phyloP scores from a whole-genome alignment of 2,797 vertebrate genomes.

The Pempheris klunzingeri region DNA sequence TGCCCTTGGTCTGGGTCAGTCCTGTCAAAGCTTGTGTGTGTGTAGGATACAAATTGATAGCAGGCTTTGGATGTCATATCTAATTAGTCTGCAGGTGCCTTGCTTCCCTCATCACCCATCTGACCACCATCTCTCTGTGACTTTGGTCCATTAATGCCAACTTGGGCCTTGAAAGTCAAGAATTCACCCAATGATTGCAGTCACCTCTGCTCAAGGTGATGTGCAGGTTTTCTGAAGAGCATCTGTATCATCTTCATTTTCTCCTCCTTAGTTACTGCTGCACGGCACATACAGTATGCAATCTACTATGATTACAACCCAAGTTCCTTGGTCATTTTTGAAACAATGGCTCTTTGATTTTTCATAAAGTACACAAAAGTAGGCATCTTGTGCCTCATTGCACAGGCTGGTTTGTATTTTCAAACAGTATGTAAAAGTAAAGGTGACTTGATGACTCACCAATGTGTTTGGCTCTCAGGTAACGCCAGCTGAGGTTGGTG shows the following conservation, averaged over 20 bases:
- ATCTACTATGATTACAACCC: not conserved
- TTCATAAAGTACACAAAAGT: no score
- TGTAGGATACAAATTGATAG: slow-evolving; percentile 68
- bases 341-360: no score
- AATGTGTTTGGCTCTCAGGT: no score
- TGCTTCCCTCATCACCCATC: slow-evolving; percentile 4
- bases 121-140: slow-evolving; percentile 33
- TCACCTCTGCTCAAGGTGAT: slow-evolving; percentile 24
- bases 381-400: no score
- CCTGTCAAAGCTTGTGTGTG: slow-evolving; percentile 25
- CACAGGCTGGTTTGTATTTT: no score
- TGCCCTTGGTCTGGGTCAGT: slow-evolving; percentile 68
- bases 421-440: no score
- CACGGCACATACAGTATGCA: not conserved
- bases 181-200: slow-evolving; percentile 5
- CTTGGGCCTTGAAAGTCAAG: slow-evolving; percentile 41
- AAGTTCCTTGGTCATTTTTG: not conserved
- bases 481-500: no score
- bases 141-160: slow-evolving; percentile 59
- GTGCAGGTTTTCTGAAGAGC: not conserved
- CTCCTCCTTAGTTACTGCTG: not conserved
- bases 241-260: not conserved
- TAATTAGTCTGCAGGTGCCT: slow-evolving; percentile 75
- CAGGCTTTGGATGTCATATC: slow-evolving; percentile 71
- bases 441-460: no score